A percentile compares a stretch with the other conserved stretches of the same genome.
These are phyloP conservation scores for Notodonta dromedarius DNA, from an alignment of 2,888 invertebrate genomes.

Conservation along the genomic window DNA sequence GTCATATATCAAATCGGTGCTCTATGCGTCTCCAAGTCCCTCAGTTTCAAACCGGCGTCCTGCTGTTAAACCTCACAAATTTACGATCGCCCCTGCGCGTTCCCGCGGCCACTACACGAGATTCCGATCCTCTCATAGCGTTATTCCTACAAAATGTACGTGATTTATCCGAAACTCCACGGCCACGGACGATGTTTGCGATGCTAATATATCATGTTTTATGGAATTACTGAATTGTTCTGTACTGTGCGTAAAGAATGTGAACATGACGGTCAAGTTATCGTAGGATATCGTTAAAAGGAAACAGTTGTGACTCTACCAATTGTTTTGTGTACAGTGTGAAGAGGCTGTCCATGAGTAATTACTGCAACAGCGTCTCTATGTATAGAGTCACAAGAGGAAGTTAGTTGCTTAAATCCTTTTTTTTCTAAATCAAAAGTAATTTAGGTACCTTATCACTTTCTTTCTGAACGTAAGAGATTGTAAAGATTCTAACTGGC, in stretches of 20 bases:
- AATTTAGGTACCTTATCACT: too few relatives aligned
- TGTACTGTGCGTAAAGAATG: slow-evolving; percentile 13
- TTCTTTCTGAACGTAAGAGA: too few relatives aligned
- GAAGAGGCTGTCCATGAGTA: too few relatives aligned
- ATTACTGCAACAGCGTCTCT: too few relatives aligned
- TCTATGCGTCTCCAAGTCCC: slow-evolving; percentile 73
- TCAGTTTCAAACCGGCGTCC: slow-evolving; percentile 66
- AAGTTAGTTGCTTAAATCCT: too few relatives aligned
- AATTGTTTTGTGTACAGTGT: too few relatives aligned
- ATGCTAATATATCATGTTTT: slow-evolving; percentile 40
- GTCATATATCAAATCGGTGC: slow-evolving; percentile 74
- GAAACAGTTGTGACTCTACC: too few relatives aligned
- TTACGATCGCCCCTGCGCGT: slow-evolving; percentile 78
- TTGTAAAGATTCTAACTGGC: too few relatives aligned
- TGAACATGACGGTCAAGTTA: slow-evolving; percentile 5
- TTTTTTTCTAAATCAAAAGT: too few relatives aligned
- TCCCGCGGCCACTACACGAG: slow-evolving; percentile 62
- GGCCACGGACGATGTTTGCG: slow-evolving; percentile 19
- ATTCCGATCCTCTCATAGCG: slow-evolving; percentile 74
- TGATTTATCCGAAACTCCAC: slow-evolving; percentile 68
- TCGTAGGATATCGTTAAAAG: background rate
- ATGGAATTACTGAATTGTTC: slow-evolving; percentile 30
- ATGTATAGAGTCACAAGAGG: too few relatives aligned
- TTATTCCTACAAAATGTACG: slow-evolving; percentile 81
- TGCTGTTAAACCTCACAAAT: slow-evolving; percentile 81